Conservation (phyloP, 2,888 invertebrate species). For the Drosophila hamatofila region DNA sequence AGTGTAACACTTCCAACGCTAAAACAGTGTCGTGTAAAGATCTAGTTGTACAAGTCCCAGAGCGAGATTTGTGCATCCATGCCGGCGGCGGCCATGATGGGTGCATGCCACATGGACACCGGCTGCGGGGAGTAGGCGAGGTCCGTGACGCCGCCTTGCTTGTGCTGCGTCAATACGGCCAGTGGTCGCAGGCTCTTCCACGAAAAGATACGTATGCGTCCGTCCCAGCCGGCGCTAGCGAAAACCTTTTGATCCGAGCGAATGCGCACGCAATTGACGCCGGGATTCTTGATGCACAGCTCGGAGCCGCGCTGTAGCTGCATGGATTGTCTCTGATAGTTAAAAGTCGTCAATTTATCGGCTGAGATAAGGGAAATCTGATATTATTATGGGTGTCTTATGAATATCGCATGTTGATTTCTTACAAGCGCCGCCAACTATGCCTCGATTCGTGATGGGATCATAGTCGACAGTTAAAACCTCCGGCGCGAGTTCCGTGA, state of each 20-base stretch:
- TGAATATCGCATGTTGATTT: neutral
- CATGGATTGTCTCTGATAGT: conserved; percentile 82
- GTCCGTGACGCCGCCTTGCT: conserved; percentile 90
- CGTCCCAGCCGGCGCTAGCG: conserved; percentile 91
- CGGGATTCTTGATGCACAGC: conserved; percentile 90
- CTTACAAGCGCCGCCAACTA: conserved; percentile 87
- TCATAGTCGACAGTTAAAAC: conserved; percentile 91
- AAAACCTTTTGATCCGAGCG: conserved; percentile 91
- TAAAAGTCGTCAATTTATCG: conserved; percentile 81
- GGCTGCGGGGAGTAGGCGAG: conserved; percentile 89
- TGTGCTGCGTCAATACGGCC: conserved; percentile 91
- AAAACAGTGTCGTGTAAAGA: neutral
- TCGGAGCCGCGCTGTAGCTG: conserved; percentile 87
- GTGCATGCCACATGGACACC: conserved; percentile 89
- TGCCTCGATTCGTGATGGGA: conserved; percentile 88
- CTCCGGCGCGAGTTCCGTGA: conserved; percentile 86
- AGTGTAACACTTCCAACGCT: conserved; percentile 44
- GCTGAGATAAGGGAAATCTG: conserved; percentile 38
- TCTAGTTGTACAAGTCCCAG: conserved; percentile 92
- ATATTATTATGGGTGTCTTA: neutral
- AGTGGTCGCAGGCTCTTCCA: conserved; percentile 91
- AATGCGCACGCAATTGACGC: conserved; percentile 89
- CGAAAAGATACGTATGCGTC: conserved; percentile 90
- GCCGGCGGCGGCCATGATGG: conserved; percentile 91
- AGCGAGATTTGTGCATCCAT: conserved; percentile 91